Base-by-base conservation (phyloP, 2,888 invertebrate genomes). In the Arrhopalites spinosus region DNA sequence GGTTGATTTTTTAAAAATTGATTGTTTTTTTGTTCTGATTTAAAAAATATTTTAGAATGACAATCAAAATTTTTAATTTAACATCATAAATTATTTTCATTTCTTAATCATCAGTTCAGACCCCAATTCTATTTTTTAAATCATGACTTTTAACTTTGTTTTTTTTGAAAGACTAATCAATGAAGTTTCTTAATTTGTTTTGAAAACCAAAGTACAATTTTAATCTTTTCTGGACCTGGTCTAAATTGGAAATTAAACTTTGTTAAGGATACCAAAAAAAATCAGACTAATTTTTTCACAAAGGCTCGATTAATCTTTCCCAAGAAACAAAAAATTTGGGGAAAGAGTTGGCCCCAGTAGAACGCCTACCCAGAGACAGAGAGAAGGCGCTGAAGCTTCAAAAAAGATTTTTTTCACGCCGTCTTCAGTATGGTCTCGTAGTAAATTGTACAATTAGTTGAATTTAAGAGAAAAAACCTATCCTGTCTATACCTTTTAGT, bases 231-330 rank as follows among this genome's bases (percentile, higher is more conserved):
- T 36, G 36, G 36, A 11, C 11, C 36, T 3, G 11, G 36, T 36
- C 5, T 36, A 36, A 36, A 36, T 36, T 53, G 17, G 53, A 53
- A 53, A 20, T 53, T 20, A 53, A 53, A 53, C 3, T 53, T 53
- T 53, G 5, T 53, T 11, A 45, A 45, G 47, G 47, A 15, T 45
- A 17, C 5, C 3, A 53, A 5, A 53, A 17, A 7, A 20, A 61
- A 61, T 50, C 50, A n/a, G 50, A 50, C 50, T n/a, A 50, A 50
- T 50, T 50, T 50, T 50, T 50, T n/a, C n/a, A n/a, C 20, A 17
- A 63, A 63, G 17, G 29, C 29, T 63, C 63, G 29, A 63, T 63
- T 63, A 63, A 63, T 63, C 63, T 63, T 30, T 29, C 36, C 36
- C 17, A 29, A 29, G 13, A 63, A 63, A 29, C 8, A 63, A 29